Percentiles rank a stretch among this genome's conserved stretches.
These are phyloP conservation scores for Andrena dorsata DNA, from an alignment of 2,888 invertebrate genomes.

Conservation along the genomic window DNA sequence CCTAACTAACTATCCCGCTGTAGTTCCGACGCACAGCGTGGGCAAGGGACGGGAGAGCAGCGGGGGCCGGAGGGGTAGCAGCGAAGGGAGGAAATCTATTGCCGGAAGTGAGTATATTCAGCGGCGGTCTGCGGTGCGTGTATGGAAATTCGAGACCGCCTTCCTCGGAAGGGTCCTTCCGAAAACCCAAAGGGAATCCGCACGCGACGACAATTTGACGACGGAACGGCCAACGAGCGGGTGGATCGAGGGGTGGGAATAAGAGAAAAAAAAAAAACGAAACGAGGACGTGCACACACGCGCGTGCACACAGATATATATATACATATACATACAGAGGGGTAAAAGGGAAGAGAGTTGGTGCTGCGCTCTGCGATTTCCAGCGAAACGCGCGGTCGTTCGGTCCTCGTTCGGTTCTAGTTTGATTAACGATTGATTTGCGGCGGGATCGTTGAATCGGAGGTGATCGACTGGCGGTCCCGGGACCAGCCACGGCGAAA, in stretches of 20 bases:
- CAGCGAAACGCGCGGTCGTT: conserved; percentile 50
- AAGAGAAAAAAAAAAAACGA: conserved; percentile 28
- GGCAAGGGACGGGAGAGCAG: conserved; percentile 54
- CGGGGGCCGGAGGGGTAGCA: conserved; percentile 51
- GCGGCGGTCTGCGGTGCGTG: conserved; percentile 78
- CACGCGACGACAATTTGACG: conserved; percentile 79
- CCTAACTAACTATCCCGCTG: conserved; percentile 78
- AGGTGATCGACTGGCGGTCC: conserved; percentile 24
- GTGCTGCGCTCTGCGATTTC: conserved; percentile 57
- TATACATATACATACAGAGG: too few relatives aligned
- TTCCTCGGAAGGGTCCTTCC: conserved; percentile 69
- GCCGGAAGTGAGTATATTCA: conserved; percentile 84
- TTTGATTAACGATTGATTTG: conserved; percentile 68
- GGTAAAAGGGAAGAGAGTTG: conserved; percentile 15
- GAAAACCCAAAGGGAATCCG: conserved; percentile 72
- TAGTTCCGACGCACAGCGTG: conserved; percentile 54
- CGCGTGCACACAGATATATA: too few relatives aligned
- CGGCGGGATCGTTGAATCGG: conserved; percentile 29
- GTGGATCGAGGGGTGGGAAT: conserved; percentile 14
- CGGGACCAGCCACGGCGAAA: conserved; percentile 5
- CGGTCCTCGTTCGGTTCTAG: conserved; percentile 19
- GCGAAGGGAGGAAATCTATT: conserved; percentile 82
- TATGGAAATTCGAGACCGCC: conserved; percentile 82
- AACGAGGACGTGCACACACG: conserved; percentile 34
- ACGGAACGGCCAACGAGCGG: conserved; percentile 11